Base-by-base conservation (phyloP, 1,140 invertebrate species). In the Heterodera schachtii region DNA sequence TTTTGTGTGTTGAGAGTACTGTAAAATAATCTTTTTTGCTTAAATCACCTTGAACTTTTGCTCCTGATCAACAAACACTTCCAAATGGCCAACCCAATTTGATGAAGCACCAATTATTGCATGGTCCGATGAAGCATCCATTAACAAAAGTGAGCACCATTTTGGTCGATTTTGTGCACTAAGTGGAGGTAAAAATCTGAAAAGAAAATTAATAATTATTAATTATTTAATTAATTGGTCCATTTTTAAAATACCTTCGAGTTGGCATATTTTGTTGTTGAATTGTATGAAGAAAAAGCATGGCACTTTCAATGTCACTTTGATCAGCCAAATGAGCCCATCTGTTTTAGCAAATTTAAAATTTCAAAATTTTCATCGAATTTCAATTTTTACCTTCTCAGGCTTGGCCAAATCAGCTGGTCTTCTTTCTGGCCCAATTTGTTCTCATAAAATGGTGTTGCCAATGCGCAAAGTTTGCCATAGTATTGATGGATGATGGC, bases 201-300 rank as follows among this genome's bases (percentile, higher is more conserved):
- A 60, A 19, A 31, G 0, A 75, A 60, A 60, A 46, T 16, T 19
- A 60, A 60, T 19, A 16, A 60, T 16, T 16, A 16, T 60, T 16
- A 11, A 11, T 5, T 60, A 19, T 60, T 44, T 21, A 11, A 75
- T 47, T 75, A 46, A 44, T 73, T 16, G 16, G 16, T 19, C 43
- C 31, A 3, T 49, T 43, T 75, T 75, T 47, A 75, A 75, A 75
- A 52, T 52, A 64, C 57, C 57, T 64, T 19, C 69, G 69, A 43
- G 69, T 43, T 43, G 69, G 69, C 19, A n/a, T 21, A 71, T 64
- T 78, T 64, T 69, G 77, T 46, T 78, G 31, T 9, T 78, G 77
- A 52, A 78, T 49, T 64, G 77, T 78, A 49, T 78, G 77, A 4
- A 78, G 70, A n/a, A 64, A 78, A n/a, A 78, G 60, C 7, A 44